Conservation (phyloP, 2,113 vertebrate genomes). For the Phrynosoma blainvillii region DNA sequence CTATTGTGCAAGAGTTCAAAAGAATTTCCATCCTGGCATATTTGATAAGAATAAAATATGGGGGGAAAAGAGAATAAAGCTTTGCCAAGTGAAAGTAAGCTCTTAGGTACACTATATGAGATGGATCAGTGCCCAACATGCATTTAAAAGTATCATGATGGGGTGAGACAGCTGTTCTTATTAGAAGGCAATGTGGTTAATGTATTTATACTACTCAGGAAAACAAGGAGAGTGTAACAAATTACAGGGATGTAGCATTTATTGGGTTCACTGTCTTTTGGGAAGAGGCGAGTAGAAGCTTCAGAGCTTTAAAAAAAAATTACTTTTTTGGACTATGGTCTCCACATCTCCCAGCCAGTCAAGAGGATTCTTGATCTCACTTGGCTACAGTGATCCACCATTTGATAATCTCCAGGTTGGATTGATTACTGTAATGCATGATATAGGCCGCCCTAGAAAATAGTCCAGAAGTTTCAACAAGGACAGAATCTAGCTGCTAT, state of each 20-base stretch:
- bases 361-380: neutral
- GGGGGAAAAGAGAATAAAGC: neutral
- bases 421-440: neutral
- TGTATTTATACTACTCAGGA: neutral
- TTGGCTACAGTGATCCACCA: neutral
- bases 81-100: neutral
- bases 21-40: neutral
- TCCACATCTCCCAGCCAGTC: too few species aligned
- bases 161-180: neutral
- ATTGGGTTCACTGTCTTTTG: neutral
- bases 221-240: neutral
- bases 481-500: neutral
- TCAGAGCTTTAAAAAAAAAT: neutral
- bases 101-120: neutral
- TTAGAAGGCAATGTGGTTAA: neutral
- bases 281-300: neutral
- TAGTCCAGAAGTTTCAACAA: neutral
- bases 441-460: neutral
- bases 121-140: neutral
- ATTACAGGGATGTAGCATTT: neutral
- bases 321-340: neutral
- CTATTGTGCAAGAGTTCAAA: neutral
- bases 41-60: neutral
- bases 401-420: neutral
- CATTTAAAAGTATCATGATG: neutral